These are phyloP conservation scores for Catharus ustulatus DNA, from an alignment of 2,797 vertebrate genomes.

Conservation along the genomic window DNA sequence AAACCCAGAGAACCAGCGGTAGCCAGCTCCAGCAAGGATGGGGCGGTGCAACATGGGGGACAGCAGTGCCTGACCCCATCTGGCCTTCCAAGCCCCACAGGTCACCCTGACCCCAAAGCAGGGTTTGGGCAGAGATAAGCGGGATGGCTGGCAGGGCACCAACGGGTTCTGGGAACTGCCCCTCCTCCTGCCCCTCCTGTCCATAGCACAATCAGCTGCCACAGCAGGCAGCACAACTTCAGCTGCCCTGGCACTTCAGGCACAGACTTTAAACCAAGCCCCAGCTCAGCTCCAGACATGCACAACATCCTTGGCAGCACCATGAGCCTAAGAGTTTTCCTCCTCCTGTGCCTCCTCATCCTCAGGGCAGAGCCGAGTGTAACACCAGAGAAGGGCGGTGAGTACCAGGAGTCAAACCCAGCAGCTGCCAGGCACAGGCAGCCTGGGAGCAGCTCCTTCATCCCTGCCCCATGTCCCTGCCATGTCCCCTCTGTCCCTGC, in stretches of 20 bases:
- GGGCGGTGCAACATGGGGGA: fast-evolving
- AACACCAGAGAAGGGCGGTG: not conserved
- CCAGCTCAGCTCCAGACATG: not conserved
- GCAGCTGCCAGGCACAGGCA: not conserved
- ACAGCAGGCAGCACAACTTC: not conserved
- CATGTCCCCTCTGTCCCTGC: not conserved
- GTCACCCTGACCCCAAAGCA: not conserved
- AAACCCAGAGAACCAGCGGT: not conserved
- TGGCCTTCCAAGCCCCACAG: not conserved
- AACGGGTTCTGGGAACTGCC: not conserved
- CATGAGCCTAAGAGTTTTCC: not conserved
- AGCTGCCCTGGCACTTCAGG: not conserved
- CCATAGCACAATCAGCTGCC: not conserved
- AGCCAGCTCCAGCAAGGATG: fast-evolving
- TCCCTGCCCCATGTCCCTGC: fast-evolving
- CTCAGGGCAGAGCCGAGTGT: not conserved
- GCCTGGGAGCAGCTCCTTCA: not conserved
- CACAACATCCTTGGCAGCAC: not conserved
- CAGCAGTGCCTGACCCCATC: not conserved
- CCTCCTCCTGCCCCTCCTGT: conserved; percentile 38
- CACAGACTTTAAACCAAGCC: not conserved
- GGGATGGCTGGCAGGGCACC: not conserved
- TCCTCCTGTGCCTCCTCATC: conserved; percentile 3
- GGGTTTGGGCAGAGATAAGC: not conserved
- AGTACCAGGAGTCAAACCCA: not conserved